Conservation (phyloP, 1,140 invertebrate genomes). For the Parapsyche elsis region DNA sequence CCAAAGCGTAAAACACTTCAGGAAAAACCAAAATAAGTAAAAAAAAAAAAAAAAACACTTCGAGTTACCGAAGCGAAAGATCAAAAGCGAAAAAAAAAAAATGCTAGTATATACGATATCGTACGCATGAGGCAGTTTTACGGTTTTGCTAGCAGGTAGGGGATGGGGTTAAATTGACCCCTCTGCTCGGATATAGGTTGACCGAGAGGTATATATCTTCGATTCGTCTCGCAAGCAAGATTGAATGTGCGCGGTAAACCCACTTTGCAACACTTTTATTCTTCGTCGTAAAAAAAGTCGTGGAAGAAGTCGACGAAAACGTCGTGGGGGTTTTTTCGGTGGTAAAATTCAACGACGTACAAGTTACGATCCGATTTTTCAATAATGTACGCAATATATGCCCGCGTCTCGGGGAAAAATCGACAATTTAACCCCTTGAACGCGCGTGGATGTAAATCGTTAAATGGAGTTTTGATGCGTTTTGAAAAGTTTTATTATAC, state of each 20-base stretch:
- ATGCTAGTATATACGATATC: not conserved
- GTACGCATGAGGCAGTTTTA: conserved; percentile 14
- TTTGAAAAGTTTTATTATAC: no score
- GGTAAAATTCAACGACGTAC: no score
- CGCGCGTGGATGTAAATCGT: no score
- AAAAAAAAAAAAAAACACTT: no score
- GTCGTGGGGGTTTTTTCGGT: no score
- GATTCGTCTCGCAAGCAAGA: not conserved
- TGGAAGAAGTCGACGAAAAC: no score
- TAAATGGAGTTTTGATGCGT: no score
- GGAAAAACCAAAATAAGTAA: not conserved
- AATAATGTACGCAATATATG: no score
- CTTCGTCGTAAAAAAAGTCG: not conserved
- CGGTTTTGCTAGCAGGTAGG: not conserved
- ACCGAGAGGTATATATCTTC: not conserved
- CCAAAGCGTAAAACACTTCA: not conserved
- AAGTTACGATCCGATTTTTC: no score
- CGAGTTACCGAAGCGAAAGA: no score
- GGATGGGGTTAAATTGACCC: not conserved
- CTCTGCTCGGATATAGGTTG: not conserved
- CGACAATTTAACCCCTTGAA: not conserved
- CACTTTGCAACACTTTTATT: not conserved
- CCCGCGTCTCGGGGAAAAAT: not conserved
- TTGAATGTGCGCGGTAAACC: not conserved
- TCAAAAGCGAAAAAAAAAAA: not conserved